Base-by-base conservation (phyloP, 2,888 invertebrate species). In the Conops quadrifasciatus region DNA sequence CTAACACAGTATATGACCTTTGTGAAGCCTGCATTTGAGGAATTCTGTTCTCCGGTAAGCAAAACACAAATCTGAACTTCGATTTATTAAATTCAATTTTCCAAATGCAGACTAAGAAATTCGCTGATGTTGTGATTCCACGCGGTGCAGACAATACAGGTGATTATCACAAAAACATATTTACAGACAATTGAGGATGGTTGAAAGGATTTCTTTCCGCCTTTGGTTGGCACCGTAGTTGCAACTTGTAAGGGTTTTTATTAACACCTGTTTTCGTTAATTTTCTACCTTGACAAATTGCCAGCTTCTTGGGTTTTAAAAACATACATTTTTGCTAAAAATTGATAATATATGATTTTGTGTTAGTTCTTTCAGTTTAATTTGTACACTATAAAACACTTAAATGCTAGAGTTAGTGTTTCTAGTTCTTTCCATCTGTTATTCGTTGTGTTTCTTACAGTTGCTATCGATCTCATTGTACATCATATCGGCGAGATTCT, bases 11-110 rank as follows among this genome's bases (percentile, higher is more conserved):
- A 99, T 86, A 97, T 96, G 92, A 95, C 94, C 81, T 96, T 94
- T 84, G 98, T 99, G 2, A 99, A 99, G 86, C 98, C 98, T n/a
- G 98, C 98, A 2, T 99, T 99, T 86, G 99, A 99, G 85, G 98
- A 98, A 87, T 98, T 98, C 87, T 98, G 98, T 84, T 89, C 96
- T 78, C 98, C 98, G 75, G 96, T 96, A 87, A 90, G 91, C 89
- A 24, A 24, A 64, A 11, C 15, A 15, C 3, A 45, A 47, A n/a
- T 30, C 49, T 70, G 64, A 19, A 24, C 24, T n/a, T 11, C 28
- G 19, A 43, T 64, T 21, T 58, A n/a, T 19, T 58, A 66, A 26
- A 1, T 66, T 51, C 60, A 36, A 19, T 65, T 59, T 47, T 45
- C 9, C 49, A 24, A 82, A 90, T 91, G 66, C 89, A 97, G 94